Evolutionary conservation across 1,140 invertebrate genomes (phyloP).

Genomic region (Drosophila melanica): DNA sequence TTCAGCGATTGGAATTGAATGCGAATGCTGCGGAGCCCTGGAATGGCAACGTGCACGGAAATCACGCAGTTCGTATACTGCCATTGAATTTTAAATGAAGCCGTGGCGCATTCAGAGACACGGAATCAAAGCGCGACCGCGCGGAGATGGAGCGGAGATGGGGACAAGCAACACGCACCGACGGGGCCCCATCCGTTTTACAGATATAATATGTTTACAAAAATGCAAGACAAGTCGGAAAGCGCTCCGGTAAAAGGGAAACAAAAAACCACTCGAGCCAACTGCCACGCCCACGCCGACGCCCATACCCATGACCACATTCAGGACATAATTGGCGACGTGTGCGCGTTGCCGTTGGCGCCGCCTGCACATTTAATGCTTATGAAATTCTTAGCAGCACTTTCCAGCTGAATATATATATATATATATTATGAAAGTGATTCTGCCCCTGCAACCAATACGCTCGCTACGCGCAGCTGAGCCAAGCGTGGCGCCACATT

Average conservation of each 20-base stretch:
- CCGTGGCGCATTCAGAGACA: conserved; percentile 16
- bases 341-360: conserved; percentile 69
- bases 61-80: conserved; percentile 71
- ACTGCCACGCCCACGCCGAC: conserved; percentile 5
- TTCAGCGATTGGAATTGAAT: conserved; percentile 67
- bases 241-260: conserved; percentile 10
- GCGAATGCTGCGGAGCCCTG: conserved; percentile 17
- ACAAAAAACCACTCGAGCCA: conserved; percentile 46
- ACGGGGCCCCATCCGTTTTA: background rate
- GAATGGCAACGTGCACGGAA: conserved; percentile 59
- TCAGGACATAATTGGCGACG: conserved; percentile 69
- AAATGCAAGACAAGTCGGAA: conserved; percentile 48
- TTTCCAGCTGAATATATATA: conserved; percentile 17
- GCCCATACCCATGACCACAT: conserved; percentile 7
- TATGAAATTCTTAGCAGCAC: conserved; percentile 65
- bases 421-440: background rate
- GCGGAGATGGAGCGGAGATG: background rate
- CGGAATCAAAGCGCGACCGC: conserved; percentile 20
- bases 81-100: conserved; percentile 81
- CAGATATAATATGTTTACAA: conserved; percentile 65
- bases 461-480: conserved; percentile 37
- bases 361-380: conserved; percentile 71
- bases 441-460: conserved; percentile 33
- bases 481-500: conserved; percentile 45
- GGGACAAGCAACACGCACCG: conserved; percentile 24